A percentile compares a stretch with the other conserved stretches of the same genome.
These are phyloP conservation scores for Nudaria mundana DNA, from an alignment of 2,888 invertebrate genomes.

Conservation along the genomic window DNA sequence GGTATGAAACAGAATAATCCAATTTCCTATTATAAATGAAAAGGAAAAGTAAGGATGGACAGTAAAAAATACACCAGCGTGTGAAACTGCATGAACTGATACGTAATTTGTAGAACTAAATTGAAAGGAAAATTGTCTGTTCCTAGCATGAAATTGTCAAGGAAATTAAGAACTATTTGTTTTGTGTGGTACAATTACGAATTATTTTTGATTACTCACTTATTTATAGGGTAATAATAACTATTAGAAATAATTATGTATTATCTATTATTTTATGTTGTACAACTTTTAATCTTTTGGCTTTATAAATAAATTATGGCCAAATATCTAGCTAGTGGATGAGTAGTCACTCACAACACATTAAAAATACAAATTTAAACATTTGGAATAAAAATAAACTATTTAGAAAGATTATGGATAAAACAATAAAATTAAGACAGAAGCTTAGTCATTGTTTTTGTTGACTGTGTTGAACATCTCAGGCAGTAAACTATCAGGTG, in stretches of 20 bases:
- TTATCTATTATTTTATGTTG: too few relatives aligned
- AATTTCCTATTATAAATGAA: slow-evolving; percentile 28
- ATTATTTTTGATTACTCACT: too few relatives aligned
- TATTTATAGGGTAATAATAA: too few relatives aligned
- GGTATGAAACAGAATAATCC: slow-evolving; percentile 25
- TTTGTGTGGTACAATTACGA: background rate
- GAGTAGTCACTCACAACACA: background rate
- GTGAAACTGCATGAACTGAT: slow-evolving; percentile 27
- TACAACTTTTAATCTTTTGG: too few relatives aligned
- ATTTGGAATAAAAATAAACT: background rate
- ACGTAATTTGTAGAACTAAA: slow-evolving; percentile 23
- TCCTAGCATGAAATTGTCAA: slow-evolving; percentile 11
- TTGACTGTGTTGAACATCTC: slow-evolving; percentile 6
- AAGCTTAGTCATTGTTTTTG: background rate
- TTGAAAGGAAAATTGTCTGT: slow-evolving; percentile 26
- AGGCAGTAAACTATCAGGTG: slow-evolving; percentile 14
- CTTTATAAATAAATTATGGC: too few relatives aligned
- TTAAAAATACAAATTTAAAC: background rate
- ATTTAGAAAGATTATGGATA: background rate
- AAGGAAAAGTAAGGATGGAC: slow-evolving; percentile 24
- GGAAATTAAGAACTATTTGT: slow-evolving; percentile 8
- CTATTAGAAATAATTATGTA: background rate
- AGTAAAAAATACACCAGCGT: slow-evolving; percentile 29
- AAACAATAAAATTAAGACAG: background rate
- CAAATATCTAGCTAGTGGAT: too few relatives aligned